A percentile compares a stretch with the other conserved stretches of the same genome.
These are phyloP conservation scores for Muscidifurax raptorellus DNA, from an alignment of 1,140 invertebrate species.

Conservation along the genomic window DNA sequence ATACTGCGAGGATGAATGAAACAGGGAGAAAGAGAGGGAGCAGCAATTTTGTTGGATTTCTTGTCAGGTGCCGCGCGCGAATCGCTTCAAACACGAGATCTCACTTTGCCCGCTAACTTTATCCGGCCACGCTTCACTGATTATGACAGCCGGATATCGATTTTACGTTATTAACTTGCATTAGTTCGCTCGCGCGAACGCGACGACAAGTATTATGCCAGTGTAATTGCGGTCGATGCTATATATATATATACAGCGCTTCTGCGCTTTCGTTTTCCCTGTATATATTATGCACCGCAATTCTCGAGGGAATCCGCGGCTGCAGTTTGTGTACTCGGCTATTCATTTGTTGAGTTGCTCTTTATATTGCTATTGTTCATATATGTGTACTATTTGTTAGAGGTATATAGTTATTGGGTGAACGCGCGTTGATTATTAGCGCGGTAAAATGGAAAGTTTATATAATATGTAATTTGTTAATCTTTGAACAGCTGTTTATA, in stretches of 20 bases:
- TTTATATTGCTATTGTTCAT: too few species aligned
- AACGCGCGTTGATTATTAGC: too few species aligned
- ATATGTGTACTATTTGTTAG: too few species aligned
- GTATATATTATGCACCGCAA: neutral
- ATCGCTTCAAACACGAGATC: constrained; percentile 41
- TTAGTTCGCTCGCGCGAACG: neutral
- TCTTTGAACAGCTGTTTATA: too few species aligned
- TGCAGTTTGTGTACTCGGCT: neutral
- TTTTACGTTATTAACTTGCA: constrained; percentile 36
- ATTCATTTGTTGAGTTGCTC: neutral
- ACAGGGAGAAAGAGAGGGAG: neutral
- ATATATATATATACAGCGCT: too few species aligned
- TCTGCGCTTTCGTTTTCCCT: neutral
- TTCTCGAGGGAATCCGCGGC: neutral
- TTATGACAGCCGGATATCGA: constrained; percentile 42
- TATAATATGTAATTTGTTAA: too few species aligned
- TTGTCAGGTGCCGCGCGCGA: constrained; percentile 41
- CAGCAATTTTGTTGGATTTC: constrained; percentile 46
- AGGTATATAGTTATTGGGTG: too few species aligned
- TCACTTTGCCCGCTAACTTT: constrained; percentile 40
- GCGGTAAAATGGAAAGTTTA: too few species aligned
- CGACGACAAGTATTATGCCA: neutral
- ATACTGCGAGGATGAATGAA: neutral
- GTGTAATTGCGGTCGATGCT: constrained; percentile 7
- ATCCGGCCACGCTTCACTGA: constrained; percentile 26